These are phyloP conservation scores for Rhingia rostrata DNA, from an alignment of 2,888 invertebrate genomes.

Conservation along the genomic window DNA sequence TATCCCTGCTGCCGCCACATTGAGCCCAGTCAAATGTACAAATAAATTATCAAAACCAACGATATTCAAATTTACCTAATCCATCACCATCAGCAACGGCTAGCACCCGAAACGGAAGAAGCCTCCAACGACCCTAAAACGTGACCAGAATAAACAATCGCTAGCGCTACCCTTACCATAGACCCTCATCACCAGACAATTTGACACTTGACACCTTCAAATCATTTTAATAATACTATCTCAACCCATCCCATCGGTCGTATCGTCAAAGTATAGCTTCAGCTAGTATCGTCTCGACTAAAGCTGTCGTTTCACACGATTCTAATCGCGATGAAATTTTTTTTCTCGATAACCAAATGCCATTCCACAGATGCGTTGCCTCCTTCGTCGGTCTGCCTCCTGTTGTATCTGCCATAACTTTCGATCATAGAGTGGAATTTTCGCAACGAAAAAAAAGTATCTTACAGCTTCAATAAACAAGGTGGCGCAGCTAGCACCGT, in stretches of 20 bases:
- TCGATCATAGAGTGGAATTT: neutral
- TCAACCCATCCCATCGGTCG: constrained; percentile 4
- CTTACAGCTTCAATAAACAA: constrained; percentile 5
- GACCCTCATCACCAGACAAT: constrained; percentile 39
- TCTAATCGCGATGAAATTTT: constrained; percentile 65
- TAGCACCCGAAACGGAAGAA: constrained; percentile 68
- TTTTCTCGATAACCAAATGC: constrained; percentile 33
- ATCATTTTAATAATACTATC: constrained; percentile 54
- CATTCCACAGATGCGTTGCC: constrained; percentile 46
- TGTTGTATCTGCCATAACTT: neutral
- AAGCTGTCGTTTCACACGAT: constrained; percentile 45
- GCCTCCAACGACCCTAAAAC: constrained; percentile 66
- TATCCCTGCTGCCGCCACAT: neutral
- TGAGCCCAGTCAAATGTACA: constrained; percentile 7
- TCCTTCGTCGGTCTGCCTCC: neutral
- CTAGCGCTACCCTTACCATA: constrained; percentile 9
- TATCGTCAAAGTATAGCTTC: constrained; percentile 10
- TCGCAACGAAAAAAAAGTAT: neutral
- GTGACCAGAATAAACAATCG: constrained; percentile 62
- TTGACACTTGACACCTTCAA: constrained; percentile 71
- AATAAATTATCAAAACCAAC: constrained; percentile 42
- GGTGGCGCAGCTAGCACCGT: constrained; percentile 12
- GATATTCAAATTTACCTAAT: constrained; percentile 62
- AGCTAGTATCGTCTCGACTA: neutral
- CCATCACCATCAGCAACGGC: constrained; percentile 56